Evolutionary conservation across 2,113 vertebrate species (phyloP).

Genomic region (Seriola dumerili): DNA sequence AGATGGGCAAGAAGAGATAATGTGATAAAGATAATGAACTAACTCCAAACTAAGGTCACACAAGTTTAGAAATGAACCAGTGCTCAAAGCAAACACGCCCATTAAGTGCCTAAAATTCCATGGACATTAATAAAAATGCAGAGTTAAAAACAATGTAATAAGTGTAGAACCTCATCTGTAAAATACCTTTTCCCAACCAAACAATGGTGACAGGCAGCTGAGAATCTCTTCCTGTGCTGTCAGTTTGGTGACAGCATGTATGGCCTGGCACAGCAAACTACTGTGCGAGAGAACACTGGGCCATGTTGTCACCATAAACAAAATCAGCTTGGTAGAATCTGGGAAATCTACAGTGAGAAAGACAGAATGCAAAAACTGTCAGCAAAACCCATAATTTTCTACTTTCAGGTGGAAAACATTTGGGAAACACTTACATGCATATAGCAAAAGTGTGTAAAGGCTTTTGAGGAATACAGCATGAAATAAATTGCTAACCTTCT

Average conservation of each 20-base stretch:
- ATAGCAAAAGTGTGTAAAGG: background rate
- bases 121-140: background rate
- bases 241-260: conserved; percentile 88
- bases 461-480: background rate
- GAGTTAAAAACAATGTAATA: background rate
- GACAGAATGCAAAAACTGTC: background rate
- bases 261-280: conserved; percentile 87
- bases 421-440: background rate
- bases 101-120: background rate
- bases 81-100: background rate
- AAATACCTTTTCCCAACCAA: conserved; percentile 91
- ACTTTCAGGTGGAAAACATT: background rate
- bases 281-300: conserved; percentile 84
- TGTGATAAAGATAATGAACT: background rate
- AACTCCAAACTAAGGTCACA: background rate
- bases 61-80: background rate
- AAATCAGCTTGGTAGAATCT: conserved; percentile 88
- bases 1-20: background rate
- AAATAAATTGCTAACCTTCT: conserved; percentile 85
- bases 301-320: conserved; percentile 94
- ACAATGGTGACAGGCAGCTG: conserved; percentile 85
- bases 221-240: conserved; percentile 84
- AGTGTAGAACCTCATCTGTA: background rate
- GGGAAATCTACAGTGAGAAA: conserved; percentile 86
- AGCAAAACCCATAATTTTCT: too few relatives aligned